A percentile compares a stretch with the other conserved stretches of the same genome.
These are phyloP conservation scores for Struthidea cinerea DNA, from an alignment of 2,113 vertebrate species.

Conservation along the genomic window DNA sequence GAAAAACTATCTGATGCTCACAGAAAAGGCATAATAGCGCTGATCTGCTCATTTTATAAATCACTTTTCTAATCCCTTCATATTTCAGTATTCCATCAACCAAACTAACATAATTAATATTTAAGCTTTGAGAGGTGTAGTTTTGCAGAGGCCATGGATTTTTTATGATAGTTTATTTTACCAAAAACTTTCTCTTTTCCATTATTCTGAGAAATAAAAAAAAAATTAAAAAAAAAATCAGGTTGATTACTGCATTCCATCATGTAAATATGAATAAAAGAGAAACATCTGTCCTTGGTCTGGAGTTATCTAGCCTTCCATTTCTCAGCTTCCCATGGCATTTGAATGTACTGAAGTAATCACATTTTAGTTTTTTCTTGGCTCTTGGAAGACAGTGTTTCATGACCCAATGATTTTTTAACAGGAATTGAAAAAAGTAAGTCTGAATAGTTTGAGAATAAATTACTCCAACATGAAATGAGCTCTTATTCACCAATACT, in stretches of 20 bases:
- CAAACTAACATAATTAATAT: not conserved
- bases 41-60: not conserved
- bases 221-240: not conserved
- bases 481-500: constrained; percentile 31
- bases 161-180: not conserved
- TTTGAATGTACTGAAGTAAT: not conserved
- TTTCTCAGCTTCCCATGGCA: not conserved
- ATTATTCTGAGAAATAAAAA: not conserved
- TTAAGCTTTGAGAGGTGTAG: not conserved
- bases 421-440: constrained; percentile 24
- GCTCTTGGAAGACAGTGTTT: constrained; percentile 46
- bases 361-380: constrained; percentile 19
- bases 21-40: not conserved
- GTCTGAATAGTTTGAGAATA: constrained; percentile 49
- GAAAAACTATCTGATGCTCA: not conserved
- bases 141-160: not conserved
- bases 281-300: not conserved
- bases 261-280: not conserved
- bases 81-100: not conserved
- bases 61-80: not conserved
- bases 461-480: constrained; percentile 36
- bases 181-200: not conserved
- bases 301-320: not conserved
- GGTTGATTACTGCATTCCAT: not conserved
- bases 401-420: constrained; percentile 43